A percentile compares a stretch with the other conserved stretches of the same genome.
Conservation (phyloP, 2,797 vertebrate genomes). For the Enteromius anoplus region DNA sequence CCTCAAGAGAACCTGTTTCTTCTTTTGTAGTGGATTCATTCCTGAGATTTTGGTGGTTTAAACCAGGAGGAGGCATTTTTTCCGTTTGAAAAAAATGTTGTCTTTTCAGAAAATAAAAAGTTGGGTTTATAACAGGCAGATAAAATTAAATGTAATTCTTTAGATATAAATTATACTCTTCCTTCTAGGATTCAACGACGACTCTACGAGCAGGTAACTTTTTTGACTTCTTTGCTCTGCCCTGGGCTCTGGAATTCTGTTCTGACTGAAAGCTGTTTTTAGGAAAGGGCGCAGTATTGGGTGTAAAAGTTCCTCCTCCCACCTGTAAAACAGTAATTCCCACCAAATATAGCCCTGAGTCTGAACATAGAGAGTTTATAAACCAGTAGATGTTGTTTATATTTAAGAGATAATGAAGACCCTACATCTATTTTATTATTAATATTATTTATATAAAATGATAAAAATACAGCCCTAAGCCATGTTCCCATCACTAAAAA, state of each 20-base stretch:
- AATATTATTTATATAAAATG: background rate
- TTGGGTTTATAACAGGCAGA: background rate
- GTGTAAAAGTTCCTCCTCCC: background rate
- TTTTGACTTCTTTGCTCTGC: background rate
- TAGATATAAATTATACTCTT: background rate
- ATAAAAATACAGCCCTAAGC: background rate
- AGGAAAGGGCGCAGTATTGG: background rate
- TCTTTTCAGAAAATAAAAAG: background rate
- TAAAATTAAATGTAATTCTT: background rate
- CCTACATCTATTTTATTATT: too few relatives aligned
- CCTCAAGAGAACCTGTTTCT: slow-evolving; percentile 56
- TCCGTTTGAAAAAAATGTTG: background rate
- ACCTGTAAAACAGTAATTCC: background rate
- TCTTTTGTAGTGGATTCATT: slow-evolving; percentile 56
- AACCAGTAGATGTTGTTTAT: background rate
- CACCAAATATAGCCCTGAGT: background rate
- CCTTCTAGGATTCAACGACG: background rate
- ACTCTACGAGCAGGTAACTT: background rate
- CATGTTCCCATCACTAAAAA: background rate
- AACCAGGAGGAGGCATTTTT: slow-evolving; percentile 67
- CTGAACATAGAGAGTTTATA: background rate
- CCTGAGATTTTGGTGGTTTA: slow-evolving; percentile 63
- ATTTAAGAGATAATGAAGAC: background rate
- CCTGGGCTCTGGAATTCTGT: background rate
- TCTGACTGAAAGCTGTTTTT: background rate